These are phyloP conservation scores for Drosophila virilis DNA, from an alignment of 1,140 invertebrate species.

Conservation along the genomic window DNA sequence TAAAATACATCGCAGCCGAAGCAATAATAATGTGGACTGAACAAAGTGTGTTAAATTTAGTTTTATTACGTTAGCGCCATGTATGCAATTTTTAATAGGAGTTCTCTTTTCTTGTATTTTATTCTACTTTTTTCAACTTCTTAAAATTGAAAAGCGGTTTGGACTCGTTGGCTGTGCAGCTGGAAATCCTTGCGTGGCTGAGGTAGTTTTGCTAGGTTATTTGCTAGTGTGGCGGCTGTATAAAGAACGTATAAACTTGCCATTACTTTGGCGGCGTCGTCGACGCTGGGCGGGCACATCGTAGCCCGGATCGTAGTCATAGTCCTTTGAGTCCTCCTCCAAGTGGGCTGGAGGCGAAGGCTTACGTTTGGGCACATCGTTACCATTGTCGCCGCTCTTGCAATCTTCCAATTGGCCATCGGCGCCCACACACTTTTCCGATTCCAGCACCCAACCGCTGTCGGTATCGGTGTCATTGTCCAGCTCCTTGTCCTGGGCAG, in stretches of 20 bases:
- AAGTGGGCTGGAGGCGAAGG: conserved; percentile 18
- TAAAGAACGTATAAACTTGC: conserved; percentile 50
- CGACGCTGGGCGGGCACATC: conserved; percentile 48
- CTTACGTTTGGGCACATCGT: not conserved
- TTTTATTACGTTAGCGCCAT: too few relatives aligned
- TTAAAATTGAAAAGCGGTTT: not conserved
- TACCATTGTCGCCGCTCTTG: conserved; percentile 12
- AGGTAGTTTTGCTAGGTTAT: not conserved
- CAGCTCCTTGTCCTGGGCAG: not conserved
- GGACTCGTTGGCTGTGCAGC: not conserved
- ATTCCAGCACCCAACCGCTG: conserved; percentile 31
- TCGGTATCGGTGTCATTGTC: conserved; percentile 7
- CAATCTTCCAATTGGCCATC: conserved; percentile 53
- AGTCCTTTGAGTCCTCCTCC: conserved; percentile 7
- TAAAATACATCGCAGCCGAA: too few relatives aligned
- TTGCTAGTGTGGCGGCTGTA: conserved; percentile 53
- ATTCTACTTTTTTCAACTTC: not conserved
- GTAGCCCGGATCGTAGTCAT: conserved; percentile 14
- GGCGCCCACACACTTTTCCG: conserved; percentile 36
- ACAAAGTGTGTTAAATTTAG: too few relatives aligned
- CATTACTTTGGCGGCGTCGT: conserved; percentile 29
- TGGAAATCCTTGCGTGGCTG: not conserved
- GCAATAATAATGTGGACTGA: too few relatives aligned
- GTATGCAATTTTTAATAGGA: too few relatives aligned
- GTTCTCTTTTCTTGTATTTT: too few relatives aligned